Percentiles rank a stretch among this genome's conserved stretches.
Conservation (phyloP, 2,888 invertebrate species). For the Ornithoptera priamus region DNA sequence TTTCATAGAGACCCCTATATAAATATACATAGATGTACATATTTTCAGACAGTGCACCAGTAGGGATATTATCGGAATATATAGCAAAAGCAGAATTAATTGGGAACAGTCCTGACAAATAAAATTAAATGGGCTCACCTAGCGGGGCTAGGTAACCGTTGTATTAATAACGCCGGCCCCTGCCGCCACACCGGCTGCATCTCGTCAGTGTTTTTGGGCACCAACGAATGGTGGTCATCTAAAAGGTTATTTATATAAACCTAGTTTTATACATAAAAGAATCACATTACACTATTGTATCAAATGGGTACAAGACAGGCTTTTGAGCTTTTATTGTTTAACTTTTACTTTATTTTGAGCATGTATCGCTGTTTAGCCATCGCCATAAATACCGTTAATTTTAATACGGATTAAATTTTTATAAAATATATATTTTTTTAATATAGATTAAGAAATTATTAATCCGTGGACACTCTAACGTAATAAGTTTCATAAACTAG, state of each 20-base stretch:
- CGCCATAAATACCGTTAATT: background rate
- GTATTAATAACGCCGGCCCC: slow-evolving; percentile 27
- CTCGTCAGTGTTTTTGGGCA: slow-evolving; percentile 30
- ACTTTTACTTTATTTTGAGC: too few relatives aligned
- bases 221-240: slow-evolving; percentile 32
- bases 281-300: background rate
- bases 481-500: background rate
- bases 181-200: slow-evolving; percentile 30
- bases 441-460: background rate
- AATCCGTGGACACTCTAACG: background rate
- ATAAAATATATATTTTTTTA: background rate
- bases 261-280: background rate
- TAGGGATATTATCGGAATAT: background rate
- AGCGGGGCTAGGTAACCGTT: slow-evolving; percentile 21
- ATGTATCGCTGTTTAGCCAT: too few relatives aligned
- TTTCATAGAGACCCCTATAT: too few relatives aligned
- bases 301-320: background rate
- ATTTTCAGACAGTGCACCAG: too few relatives aligned
- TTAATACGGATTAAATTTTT: background rate
- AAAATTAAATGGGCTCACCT: background rate
- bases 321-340: background rate
- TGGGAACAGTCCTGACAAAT: slow-evolving; percentile 5
- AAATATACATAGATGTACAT: too few relatives aligned
- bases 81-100: background rate
- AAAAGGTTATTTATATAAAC: slow-evolving; percentile 26